Base-by-base conservation (phyloP, 2,797 vertebrate genomes). In the Podarcis lilfordi region DNA sequence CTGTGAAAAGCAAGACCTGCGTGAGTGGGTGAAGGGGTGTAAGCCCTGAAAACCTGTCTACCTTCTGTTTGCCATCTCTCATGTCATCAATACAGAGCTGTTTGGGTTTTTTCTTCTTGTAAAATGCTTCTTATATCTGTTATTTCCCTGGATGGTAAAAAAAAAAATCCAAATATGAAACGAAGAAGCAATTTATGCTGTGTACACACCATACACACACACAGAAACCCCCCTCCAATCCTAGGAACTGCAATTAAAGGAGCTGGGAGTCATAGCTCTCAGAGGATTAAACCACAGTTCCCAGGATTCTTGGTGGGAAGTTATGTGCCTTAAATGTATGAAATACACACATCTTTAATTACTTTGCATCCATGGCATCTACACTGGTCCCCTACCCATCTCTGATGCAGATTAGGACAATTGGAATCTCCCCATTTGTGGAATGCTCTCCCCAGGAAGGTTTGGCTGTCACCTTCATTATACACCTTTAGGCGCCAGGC, bases 21-120 rank as follows among this genome's bases (percentile, higher is more conserved):
- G 23, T 0, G 89, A 91, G 40, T 95, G 94, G 95, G 89, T 95
- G 32, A 93, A 94, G 8, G 94, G 94, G 74, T 95, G 94, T 80
- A 89, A 87, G 2, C 3, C 91, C 45, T 95, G 81, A 90, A 93
- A 80, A 50, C 4, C 13, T 23, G 37, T 1, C 32, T 40, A 55
- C 50, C 50, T 55, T 55, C 50, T 45, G 5, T 64, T 27, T 45
- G 37, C 37, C 4, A 35, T 37, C 68, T 69, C 21, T 2, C 3
- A 32, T 84, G 23, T 37, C 17, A 81, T 23, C 71, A 5, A 10
- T 21, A 64, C 15, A 40, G 21, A n/a, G 8, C 1, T 43, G 50
- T 55, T 43, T 15, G 13, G 17, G 37, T 40, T 50, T 37, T 61
- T 29, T 35, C 37, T 8, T 68, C 15, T 86, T 68, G 64, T 72